phyloP scores from a whole-genome alignment of 2,888 invertebrate species.

The Agrochola macilenta region DNA sequence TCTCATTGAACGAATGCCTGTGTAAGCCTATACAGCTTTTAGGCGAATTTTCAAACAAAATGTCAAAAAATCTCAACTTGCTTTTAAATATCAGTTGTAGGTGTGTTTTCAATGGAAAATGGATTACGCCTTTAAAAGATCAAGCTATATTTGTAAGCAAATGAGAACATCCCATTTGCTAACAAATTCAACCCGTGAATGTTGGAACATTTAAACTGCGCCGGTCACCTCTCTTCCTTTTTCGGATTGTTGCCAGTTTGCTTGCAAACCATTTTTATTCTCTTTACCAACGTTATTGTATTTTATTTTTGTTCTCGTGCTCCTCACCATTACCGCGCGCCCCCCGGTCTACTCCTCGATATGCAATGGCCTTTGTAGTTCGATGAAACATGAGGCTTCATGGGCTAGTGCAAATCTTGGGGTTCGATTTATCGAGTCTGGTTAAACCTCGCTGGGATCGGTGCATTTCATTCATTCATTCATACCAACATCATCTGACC shows the following conservation, averaged over 20 bases:
- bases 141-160: not conserved
- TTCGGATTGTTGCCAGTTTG: conserved; percentile 6
- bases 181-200: not conserved
- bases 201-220: conserved; percentile 4
- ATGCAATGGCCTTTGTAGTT: too few species aligned
- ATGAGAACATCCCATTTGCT: not conserved
- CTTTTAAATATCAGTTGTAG: conserved; percentile 1
- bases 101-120: not conserved
- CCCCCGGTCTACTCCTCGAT: too few species aligned
- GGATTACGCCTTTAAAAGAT: too few species aligned
- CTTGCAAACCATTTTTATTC: not conserved
- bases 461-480: too few species aligned
- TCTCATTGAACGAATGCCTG: not conserved
- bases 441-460: too few species aligned
- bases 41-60: not conserved
- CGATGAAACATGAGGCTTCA: too few species aligned
- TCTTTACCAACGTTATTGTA: not conserved
- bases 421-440: too few species aligned
- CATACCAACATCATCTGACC: too few species aligned
- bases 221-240: conserved; percentile 4
- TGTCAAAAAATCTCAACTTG: not conserved
- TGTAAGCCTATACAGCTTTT: not conserved
- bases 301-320: too few species aligned
- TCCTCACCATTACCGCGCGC: too few species aligned
- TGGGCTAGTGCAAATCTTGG: too few species aligned